phyloP scores from a whole-genome alignment of 2,797 vertebrate genomes.

The Benthosema pterotum region DNA sequence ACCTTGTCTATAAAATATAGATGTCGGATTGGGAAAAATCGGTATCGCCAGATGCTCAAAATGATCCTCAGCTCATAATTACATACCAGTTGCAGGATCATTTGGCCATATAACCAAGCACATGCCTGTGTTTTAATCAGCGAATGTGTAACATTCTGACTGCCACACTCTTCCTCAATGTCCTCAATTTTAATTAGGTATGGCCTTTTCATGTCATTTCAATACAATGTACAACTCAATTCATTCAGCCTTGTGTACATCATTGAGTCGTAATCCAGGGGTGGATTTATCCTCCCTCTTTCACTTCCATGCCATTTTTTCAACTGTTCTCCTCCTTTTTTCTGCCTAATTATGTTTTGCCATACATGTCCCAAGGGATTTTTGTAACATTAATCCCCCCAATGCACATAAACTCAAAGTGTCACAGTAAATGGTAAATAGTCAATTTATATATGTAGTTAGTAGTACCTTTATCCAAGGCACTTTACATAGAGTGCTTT shows the following conservation, averaged over 20 bases:
- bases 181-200: slow-evolving; percentile 12
- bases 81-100: background rate
- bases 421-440: too few species aligned
- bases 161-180: background rate
- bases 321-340: background rate
- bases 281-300: background rate
- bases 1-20: too few species aligned
- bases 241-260: too few species aligned
- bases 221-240: background rate
- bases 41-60: too few species aligned
- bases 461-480: too few species aligned
- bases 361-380: background rate
- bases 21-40: too few species aligned
- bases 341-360: background rate
- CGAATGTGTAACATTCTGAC: slow-evolving; percentile 7
- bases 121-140: background rate
- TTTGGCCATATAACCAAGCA: background rate
- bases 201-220: background rate
- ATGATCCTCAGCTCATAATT: slow-evolving; percentile 1
- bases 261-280: too few species aligned
- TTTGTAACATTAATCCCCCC: background rate
- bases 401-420: too few species aligned
- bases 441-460: too few species aligned
- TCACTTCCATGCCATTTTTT: background rate
- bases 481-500: too few species aligned